phyloP scores from a whole-genome alignment of 2,888 invertebrate genomes.

The Tipula vernalis region DNA sequence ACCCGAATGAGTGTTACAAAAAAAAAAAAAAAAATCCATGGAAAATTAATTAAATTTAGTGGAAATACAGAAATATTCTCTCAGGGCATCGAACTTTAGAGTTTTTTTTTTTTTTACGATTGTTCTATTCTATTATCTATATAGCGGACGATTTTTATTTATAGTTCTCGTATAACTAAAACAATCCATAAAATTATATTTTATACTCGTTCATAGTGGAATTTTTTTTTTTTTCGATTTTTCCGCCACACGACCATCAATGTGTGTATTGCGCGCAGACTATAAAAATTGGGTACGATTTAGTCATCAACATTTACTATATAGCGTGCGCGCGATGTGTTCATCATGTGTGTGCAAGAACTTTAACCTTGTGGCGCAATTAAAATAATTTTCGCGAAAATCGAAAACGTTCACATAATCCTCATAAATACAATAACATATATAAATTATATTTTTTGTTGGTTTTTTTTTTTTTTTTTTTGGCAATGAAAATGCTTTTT shows the following conservation, averaged over 20 bases:
- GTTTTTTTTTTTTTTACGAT: neutral
- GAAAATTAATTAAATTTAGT: neutral
- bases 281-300: neutral
- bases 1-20: neutral
- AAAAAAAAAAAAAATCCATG: neutral
- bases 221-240: neutral
- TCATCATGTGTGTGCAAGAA: neutral
- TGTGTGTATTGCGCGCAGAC: neutral
- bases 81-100: neutral
- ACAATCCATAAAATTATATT: neutral
- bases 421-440: neutral
- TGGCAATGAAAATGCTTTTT: neutral
- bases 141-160: neutral
- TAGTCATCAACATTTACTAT: neutral
- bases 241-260: neutral
- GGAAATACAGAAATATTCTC: neutral
- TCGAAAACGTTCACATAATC: conserved; percentile 6
- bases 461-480: neutral
- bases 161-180: neutral
- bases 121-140: neutral
- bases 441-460: neutral
- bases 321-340: neutral
- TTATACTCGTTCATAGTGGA: neutral
- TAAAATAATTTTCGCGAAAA: neutral
- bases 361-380: neutral